Percentiles rank a stretch among this genome's conserved stretches.
Conservation (phyloP, 92 coral and sea anemone species). For the Phenganax marumi region DNA sequence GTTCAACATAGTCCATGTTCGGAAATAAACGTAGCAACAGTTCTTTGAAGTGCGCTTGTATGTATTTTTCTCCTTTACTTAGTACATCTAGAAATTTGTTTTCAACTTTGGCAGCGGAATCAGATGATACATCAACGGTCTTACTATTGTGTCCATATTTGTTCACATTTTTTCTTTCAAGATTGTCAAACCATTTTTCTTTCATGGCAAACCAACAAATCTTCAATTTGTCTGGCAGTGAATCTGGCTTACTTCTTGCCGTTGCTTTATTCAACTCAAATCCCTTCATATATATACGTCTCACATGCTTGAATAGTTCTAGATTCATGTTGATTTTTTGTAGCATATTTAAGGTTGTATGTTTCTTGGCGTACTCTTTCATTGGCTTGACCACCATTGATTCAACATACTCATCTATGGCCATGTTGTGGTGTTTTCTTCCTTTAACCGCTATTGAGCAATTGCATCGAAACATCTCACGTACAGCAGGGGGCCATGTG, state of each 20-base stretch:
- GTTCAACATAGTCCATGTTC: slow-evolving; percentile 4
- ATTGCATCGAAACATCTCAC: slow-evolving; percentile 32
- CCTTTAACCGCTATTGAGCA: slow-evolving; percentile 36
- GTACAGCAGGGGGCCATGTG: slow-evolving; percentile 33
- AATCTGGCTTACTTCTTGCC: slow-evolving; percentile 24
- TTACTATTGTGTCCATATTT: slow-evolving; percentile 23
- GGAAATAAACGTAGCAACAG: slow-evolving; percentile 31
- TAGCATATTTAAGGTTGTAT: slow-evolving; percentile 43
- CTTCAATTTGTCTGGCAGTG: slow-evolving; percentile 32
- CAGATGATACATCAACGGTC: slow-evolving; percentile 1
- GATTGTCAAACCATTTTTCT: slow-evolving; percentile 40
- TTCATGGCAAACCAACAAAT: slow-evolving; percentile 50
- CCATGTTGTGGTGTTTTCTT: slow-evolving; percentile 24
- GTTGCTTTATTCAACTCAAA: slow-evolving; percentile 35
- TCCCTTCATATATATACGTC: slow-evolving; percentile 33
- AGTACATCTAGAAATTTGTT: slow-evolving; percentile 11
- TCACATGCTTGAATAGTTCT: slow-evolving; percentile 13
- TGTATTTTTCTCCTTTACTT: slow-evolving; percentile 28
- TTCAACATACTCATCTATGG: slow-evolving; percentile 48
- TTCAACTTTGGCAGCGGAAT: not conserved
- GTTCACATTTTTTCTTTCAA: slow-evolving; percentile 23
- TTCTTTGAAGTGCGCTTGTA: slow-evolving; percentile 41
- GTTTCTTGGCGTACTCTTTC: slow-evolving; percentile 40
- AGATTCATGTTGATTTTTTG: slow-evolving; percentile 40
- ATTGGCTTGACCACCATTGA: slow-evolving; percentile 36